Conservation (phyloP, 2,797 vertebrate species). For the Myotis findleyi region DNA sequence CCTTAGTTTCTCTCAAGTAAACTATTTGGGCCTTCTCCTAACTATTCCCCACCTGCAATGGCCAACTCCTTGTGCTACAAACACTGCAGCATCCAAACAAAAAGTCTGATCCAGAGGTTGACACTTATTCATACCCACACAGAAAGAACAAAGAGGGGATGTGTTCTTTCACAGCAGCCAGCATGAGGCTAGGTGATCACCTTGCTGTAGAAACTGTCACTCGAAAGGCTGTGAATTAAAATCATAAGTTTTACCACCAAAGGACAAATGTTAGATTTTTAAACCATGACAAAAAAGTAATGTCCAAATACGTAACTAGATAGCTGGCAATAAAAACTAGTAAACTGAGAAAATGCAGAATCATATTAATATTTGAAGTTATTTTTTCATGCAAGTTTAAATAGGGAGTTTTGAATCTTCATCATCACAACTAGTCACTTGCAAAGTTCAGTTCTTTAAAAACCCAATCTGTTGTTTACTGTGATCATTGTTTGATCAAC, state of each 20-base stretch:
- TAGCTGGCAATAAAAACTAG: background rate
- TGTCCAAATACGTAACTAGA: slow-evolving; percentile 2
- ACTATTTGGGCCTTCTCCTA: background rate
- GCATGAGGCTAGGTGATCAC: background rate
- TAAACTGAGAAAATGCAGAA: background rate
- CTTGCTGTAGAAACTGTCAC: background rate
- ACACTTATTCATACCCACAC: background rate
- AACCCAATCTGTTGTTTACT: background rate
- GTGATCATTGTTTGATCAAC: background rate
- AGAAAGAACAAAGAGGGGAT: background rate
- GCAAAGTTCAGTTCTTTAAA: slow-evolving; percentile 6
- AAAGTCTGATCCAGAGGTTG: slow-evolving; percentile 7
- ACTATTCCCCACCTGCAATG: background rate
- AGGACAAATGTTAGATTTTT: slow-evolving; percentile 43
- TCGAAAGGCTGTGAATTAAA: background rate
- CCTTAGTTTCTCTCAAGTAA: slow-evolving; percentile 16
- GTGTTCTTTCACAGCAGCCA: background rate
- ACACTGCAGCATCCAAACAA: background rate
- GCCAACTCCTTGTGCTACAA: background rate
- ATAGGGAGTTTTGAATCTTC: background rate
- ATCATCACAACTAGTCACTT: background rate
- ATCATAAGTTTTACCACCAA: background rate
- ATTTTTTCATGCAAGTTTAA: background rate
- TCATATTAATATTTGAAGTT: background rate
- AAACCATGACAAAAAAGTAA: slow-evolving; percentile 14